These are phyloP conservation scores for Thaumetopoea pityocampa DNA, from an alignment of 1,140 invertebrate genomes.

Conservation along the genomic window DNA sequence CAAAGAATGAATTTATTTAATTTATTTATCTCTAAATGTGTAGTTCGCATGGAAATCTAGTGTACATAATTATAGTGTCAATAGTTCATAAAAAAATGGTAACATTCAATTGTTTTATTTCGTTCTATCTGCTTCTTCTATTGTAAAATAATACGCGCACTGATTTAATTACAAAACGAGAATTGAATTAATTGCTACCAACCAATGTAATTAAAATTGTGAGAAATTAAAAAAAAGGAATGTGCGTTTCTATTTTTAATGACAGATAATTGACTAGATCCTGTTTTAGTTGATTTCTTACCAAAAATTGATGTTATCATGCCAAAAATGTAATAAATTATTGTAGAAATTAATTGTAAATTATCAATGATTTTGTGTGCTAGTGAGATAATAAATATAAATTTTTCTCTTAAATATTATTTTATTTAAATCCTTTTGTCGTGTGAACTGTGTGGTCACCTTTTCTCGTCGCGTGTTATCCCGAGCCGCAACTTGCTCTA, in stretches of 20 bases:
- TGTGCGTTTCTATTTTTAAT: no score
- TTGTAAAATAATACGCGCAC: no score
- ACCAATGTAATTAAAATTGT: no score
- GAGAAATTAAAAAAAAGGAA: no score
- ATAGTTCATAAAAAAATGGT: slow-evolving; percentile 1
- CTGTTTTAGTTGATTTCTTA: background rate
- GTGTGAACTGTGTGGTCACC: no score
- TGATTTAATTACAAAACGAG: no score
- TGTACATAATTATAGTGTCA: slow-evolving; percentile 1
- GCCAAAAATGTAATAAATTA: slow-evolving; percentile 3
- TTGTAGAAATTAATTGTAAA: slow-evolving; percentile 7
- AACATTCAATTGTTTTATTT: slow-evolving; percentile 2
- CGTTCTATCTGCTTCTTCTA: slow-evolving; percentile 3
- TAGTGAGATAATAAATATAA: slow-evolving; percentile 27
- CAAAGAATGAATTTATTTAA: slow-evolving; percentile 45
- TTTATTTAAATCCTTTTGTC: no score
- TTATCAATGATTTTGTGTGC: slow-evolving; percentile 31
- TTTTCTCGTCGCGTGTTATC: no score
- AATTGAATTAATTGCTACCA: no score
- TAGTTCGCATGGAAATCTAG: slow-evolving; percentile 2
- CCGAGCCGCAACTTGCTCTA: no score
- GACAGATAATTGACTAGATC: background rate
- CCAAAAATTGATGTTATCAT: background rate
- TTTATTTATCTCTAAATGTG: slow-evolving; percentile 39
- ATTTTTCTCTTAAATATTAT: background rate